phyloP scores from a whole-genome alignment of 2,113 vertebrate genomes.

The Hippocampus zosterae region DNA sequence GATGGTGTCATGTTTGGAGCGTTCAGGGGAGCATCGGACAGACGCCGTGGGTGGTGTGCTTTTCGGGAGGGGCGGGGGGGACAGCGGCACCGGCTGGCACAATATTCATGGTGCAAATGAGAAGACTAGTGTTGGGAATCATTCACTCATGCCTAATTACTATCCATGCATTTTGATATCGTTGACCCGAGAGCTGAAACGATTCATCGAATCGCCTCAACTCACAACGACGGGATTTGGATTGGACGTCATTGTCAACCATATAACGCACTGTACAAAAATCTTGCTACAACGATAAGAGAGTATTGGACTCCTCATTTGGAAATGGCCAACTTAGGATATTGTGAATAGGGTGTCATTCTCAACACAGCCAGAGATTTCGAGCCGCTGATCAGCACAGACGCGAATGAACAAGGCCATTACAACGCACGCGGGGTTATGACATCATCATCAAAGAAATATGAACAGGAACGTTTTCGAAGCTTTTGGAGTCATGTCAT shows the following conservation, averaged over 20 bases:
- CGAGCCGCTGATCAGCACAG: not conserved
- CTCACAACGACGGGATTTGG: not conserved
- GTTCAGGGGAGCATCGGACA: not conserved
- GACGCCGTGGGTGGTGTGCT: not conserved
- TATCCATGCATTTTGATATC: not conserved
- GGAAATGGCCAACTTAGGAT: too few species aligned
- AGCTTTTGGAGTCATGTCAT: not conserved
- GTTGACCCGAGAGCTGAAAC: not conserved
- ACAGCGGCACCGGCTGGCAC: not conserved
- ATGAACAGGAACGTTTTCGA: not conserved
- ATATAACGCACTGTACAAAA: not conserved
- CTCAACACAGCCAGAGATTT: too few species aligned
- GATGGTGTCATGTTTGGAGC: not conserved
- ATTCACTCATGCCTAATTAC: too few species aligned
- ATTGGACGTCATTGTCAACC: too few species aligned
- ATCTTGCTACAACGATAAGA: not conserved
- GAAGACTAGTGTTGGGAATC: not conserved
- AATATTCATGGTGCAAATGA: not conserved
- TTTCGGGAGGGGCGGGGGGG: not conserved
- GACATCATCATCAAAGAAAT: not conserved
- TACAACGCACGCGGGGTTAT: not conserved
- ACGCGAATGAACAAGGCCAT: not conserved
- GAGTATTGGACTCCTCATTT: too few species aligned
- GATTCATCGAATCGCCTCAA: not conserved
- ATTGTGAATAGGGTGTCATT: too few species aligned